Base-by-base conservation (phyloP, 2,797 vertebrate genomes). In the Macropodus opercularis region DNA sequence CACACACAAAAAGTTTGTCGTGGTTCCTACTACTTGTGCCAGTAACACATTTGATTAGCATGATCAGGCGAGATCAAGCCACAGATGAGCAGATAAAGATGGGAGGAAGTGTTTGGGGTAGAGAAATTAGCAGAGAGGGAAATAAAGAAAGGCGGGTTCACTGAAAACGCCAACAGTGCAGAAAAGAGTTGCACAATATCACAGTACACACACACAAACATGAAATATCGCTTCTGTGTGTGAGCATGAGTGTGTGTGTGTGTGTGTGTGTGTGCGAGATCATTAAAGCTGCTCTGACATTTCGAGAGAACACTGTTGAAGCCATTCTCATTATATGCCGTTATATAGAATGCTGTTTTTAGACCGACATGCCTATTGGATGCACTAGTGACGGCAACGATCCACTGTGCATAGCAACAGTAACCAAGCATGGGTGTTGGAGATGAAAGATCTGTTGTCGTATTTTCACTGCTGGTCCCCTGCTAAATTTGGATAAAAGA, bases 371-470 rank as follows among this genome's bases (percentile, higher is more conserved):
- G 75, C 84, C 88, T 64, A 91, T 88, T 92, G 90, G 91, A 91
- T 87, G 78, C 75, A 81, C 69, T 66, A 32, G 72, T 87, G 89
- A 88, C 77, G 77, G 83, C 83, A 88, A 86, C 77, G 70, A 84
- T 80, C 87, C 70, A 17, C 75, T 70, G 59, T 84, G 83, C 92
- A 87, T 93, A 92, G 92, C 92, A 94, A 94, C 93, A 87, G 92
- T 93, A 91, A 91, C 92, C 79, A 92, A 68, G 92, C 85, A 84
- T 54, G 76, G 80, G 76, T 81, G 83, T 85, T 83, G 75, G 77
- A 86, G 77, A 85, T 77, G 79, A 87, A 81, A 66, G 72, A 85
- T 86, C 74, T 65, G 83, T 83, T 78, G 77, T 73, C 81, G 72
- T 66, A 55, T 84, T 74, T 88, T 72, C 69, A 67, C 79, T 41